Base-by-base conservation (phyloP, 2,888 invertebrate genomes). In the Tetramorium bicarinatum region DNA sequence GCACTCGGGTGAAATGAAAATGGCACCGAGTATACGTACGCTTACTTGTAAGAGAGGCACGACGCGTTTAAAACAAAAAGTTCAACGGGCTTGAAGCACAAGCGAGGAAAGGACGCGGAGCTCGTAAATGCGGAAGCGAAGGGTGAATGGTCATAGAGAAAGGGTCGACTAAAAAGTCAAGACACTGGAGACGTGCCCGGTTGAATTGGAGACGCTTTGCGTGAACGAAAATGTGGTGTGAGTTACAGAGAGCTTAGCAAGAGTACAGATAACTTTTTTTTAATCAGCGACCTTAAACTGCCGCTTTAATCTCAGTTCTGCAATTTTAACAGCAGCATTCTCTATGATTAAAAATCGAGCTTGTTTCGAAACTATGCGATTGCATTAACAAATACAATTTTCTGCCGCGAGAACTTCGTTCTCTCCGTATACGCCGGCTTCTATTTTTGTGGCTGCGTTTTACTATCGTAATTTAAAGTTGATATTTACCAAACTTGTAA, bases 1-100 rank as follows among this genome's bases (percentile, higher is more conserved):
- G 87, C 87, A 89, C 87, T 87, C 85, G 80, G 54, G 82, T 83
- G 88, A 90, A 89, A 92, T 92, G 89, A 93, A 91, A 91, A 88
- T 86, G 88, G 86, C 83, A 85, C 34, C 87, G 74, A 87, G 72
- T 76, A 69, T 56, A 62, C 79, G 75, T 67, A 61, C 77, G 49
- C 61, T 69, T 74, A 62, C 56, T 81, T 82, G 75, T 72, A 69
- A 84, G 61, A 62, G 84, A 85, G 64, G 72, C 72, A 61, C 69
- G 74, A 69, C 54, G 44, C 59, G 77, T 64, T 79, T 72, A 62
- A 56, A 79, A 84, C 80, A 85, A 80, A 86, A 84, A 85, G 56
- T 59, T 69, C 74, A 66, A 52, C 79, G 82, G 59, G 77, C 69
- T 44, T 69, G 83, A 83, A 69, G 56, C 56, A 69, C 49, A 41